Evolutionary conservation across 2,113 vertebrate genomes (phyloP).

Genomic region (Macquaria australasica): DNA sequence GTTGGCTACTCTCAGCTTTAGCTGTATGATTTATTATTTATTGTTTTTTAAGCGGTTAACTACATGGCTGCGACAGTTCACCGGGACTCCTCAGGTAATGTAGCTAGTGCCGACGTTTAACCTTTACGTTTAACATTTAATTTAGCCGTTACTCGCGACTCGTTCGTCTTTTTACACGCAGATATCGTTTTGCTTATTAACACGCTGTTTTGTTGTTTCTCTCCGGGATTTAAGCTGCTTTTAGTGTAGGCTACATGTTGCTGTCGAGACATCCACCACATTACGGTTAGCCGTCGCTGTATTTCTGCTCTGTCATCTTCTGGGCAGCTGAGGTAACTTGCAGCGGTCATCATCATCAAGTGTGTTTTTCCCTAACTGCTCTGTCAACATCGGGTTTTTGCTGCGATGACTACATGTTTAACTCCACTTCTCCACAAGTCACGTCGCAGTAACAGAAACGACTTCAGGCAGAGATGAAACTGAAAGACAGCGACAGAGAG

Average conservation of each 20-base stretch:
- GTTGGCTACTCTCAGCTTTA: background rate
- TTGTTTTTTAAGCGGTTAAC: background rate
- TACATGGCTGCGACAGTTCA: constrained; percentile 56
- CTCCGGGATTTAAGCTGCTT: background rate
- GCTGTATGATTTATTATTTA: background rate
- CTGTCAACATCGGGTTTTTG: background rate
- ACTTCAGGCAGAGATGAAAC: background rate
- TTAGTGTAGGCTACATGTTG: background rate
- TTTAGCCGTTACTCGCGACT: background rate
- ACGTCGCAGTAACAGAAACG: background rate
- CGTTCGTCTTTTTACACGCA: background rate
- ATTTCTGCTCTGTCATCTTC: constrained; percentile 8
- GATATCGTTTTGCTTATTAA: background rate
- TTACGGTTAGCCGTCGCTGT: background rate
- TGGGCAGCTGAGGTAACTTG: background rate
- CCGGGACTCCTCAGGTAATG: constrained; percentile 56
- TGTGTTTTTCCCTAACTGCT: background rate
- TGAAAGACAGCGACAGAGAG: background rate
- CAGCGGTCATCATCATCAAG: background rate
- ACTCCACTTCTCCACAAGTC: background rate
- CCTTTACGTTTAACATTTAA: background rate
- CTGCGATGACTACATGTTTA: background rate
- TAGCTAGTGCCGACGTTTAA: background rate
- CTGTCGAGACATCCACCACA: background rate
- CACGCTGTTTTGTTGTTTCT: background rate